A percentile compares a stretch with the other conserved stretches of the same genome.
phyloP scores from a whole-genome alignment of 2,888 invertebrate genomes.

The Pachydiplax longipennis region DNA sequence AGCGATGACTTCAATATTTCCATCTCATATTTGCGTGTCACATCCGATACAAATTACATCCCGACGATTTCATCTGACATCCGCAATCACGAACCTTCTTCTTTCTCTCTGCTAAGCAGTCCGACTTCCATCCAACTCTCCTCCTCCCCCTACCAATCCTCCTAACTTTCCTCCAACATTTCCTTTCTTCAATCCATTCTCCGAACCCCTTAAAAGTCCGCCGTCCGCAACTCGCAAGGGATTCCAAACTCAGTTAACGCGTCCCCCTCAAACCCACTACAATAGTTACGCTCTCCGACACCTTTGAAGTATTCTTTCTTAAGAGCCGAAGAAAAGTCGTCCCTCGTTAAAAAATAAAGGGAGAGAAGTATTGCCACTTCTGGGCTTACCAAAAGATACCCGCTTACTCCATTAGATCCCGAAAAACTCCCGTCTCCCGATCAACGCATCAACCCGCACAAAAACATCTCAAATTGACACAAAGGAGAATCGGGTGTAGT shows the following conservation, averaged over 20 bases:
- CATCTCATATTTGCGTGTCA: too few relatives aligned
- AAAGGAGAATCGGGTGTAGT: not conserved
- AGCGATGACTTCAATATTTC: too few relatives aligned
- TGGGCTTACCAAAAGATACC: not conserved
- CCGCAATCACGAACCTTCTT: not conserved
- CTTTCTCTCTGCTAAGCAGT: not conserved
- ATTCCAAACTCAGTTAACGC: constrained; percentile 18
- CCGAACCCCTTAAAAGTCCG: constrained; percentile 13
- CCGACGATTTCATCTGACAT: not conserved
- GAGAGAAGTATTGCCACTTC: constrained; percentile 1
- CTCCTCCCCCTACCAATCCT: not conserved
- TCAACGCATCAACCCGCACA: not conserved
- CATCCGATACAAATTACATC: too few relatives aligned
- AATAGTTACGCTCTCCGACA: not conserved
- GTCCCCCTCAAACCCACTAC: not conserved
- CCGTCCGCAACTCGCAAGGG: constrained; percentile 35
- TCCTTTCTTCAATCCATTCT: not conserved
- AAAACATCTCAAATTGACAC: not conserved
- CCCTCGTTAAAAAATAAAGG: not conserved
- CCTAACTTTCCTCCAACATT: not conserved
- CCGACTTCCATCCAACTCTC: not conserved
- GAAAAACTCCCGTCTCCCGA: not conserved
- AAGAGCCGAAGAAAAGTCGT: not conserved
- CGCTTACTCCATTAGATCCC: not conserved
- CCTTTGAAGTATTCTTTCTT: constrained; percentile 14